Conservation (phyloP, 2,113 vertebrate genomes). For the Camarhynchus parvulus region DNA sequence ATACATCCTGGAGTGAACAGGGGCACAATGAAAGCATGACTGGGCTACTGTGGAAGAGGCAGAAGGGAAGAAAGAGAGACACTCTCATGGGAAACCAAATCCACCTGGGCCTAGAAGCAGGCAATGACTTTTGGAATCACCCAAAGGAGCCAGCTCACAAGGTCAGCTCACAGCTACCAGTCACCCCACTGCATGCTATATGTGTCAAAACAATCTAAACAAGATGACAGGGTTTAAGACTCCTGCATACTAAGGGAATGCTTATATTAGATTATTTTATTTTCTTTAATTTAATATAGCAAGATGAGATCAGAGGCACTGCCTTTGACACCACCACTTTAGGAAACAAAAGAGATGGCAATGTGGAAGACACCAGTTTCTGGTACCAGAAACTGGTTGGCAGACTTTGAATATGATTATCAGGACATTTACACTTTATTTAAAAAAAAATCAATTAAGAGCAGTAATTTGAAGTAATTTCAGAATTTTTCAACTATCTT, state of each 20-base stretch:
- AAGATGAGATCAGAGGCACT: constrained; percentile 25
- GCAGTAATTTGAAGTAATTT: not conserved
- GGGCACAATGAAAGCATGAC: not conserved
- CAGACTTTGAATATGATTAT: not conserved
- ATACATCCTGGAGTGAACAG: not conserved
- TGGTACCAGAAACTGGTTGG: not conserved
- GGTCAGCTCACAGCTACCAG: not conserved
- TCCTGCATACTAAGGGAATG: not conserved
- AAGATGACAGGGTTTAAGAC: not conserved
- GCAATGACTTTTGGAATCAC: not conserved
- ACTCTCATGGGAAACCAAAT: not conserved
- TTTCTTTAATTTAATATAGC: constrained; percentile 40
- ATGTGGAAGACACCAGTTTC: not conserved
- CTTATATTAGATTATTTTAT: constrained; percentile 9
- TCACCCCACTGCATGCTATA: not conserved
- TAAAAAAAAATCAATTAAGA: not conserved
- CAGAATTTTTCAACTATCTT: not conserved
- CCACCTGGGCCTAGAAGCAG: not conserved
- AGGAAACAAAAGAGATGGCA: constrained; percentile 29
- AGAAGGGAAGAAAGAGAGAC: not conserved
- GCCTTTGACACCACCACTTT: constrained; percentile 24
- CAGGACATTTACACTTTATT: not conserved
- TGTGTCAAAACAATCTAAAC: not conserved
- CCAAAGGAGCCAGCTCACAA: not conserved
- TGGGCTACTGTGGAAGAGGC: not conserved